Evolutionary conservation across 1,140 invertebrate genomes (phyloP), one percentile per base, ranked within the genome.

Genomic region (Lucilia cuprina): DNA sequence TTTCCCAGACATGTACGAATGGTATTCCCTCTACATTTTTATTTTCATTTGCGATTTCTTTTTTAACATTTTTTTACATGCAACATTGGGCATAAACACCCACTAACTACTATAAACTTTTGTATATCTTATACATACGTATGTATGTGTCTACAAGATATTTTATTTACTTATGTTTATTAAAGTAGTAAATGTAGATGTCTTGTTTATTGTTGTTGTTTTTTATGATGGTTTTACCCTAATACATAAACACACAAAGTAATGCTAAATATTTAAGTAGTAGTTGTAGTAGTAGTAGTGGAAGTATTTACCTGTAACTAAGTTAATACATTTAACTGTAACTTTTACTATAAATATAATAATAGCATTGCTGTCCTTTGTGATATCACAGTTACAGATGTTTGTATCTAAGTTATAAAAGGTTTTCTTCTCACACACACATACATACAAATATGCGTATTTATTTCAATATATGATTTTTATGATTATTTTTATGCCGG

Each of bases 41-140:
- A 2, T 60, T 60, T 60, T 60, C n/a, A 60, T 60, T 60, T 60
- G 14, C 55, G 55, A n/a, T 60, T 60, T 60, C 25, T 60, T 60
- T 17, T n/a, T n/a, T n/a, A 17, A 78, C 35, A n/a, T 78, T 78
- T 78, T 78, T 41, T 78, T 78, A 47, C 35, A 41, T 78, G 75
- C n/a, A 41, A 41, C 75, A 47, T n/a, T n/a, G 2, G n/a, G 14
- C 55, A n/a, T n/a, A 60, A 60, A 60, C 14, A 60, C 55, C 55
- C 13, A 60, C 55, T n/a, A n/a, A 60, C 55, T 60, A 60, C 55
- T 60, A 60, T 13, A 14, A 60, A 60, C 50, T 41, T 8, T 41
- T 41, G 25, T 10, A 41, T 41, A 41, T 41, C 10, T 41, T 41
- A 41, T 60, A 60, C 55, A 60, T 60, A 60, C 55, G 14, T 17